Evolutionary conservation across 2,113 vertebrate genomes (phyloP).

Genomic region (Cryptoleucopteryx plumbea): DNA sequence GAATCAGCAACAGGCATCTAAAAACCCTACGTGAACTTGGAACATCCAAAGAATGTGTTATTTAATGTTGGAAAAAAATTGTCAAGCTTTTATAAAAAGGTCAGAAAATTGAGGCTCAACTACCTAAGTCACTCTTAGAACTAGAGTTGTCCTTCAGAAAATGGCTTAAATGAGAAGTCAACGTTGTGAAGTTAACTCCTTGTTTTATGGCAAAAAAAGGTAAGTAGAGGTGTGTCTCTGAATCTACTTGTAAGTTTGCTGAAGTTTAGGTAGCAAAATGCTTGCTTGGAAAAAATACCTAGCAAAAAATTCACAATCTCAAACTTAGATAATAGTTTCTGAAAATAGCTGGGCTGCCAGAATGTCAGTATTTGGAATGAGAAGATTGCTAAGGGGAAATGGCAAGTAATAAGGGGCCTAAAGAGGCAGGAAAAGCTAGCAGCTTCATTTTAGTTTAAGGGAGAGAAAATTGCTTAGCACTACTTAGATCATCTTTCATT

Average conservation of each 20-base stretch:
- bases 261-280: neutral
- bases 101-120: neutral
- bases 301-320: conserved; percentile 5
- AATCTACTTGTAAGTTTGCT: neutral
- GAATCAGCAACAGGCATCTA: neutral
- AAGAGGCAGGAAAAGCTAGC: conserved; percentile 30
- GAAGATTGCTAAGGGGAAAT: conserved; percentile 6
- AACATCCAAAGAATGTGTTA: neutral
- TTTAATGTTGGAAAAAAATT: neutral
- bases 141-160: neutral
- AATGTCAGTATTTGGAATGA: conserved; percentile 2
- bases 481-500: conserved; percentile 53
- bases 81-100: neutral
- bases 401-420: conserved; percentile 41
- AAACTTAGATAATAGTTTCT: conserved; percentile 35
- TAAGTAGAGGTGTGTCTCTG: neutral
- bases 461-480: conserved; percentile 51
- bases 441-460: conserved; percentile 15
- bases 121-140: neutral
- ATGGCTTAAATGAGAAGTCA: neutral
- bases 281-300: neutral
- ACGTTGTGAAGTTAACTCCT: neutral
- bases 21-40: neutral
- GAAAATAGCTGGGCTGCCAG: conserved; percentile 18
- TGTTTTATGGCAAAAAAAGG: neutral